phyloP scores from a whole-genome alignment of 2,797 vertebrate species.

The Spea hammondii region DNA sequence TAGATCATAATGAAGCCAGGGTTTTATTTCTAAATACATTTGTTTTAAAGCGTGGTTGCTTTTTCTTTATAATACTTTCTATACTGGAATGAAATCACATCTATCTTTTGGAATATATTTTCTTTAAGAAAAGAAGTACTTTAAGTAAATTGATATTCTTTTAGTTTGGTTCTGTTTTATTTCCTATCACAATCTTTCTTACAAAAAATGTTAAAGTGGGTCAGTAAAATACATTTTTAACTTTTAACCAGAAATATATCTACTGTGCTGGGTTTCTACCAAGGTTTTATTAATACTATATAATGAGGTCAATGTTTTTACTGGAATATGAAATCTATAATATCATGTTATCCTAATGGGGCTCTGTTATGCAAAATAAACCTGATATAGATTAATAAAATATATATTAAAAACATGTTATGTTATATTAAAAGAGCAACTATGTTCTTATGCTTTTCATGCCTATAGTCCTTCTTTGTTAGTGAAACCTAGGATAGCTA shows the following conservation, averaged over 20 bases:
- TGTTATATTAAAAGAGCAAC: too few relatives aligned
- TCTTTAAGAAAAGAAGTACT: neutral
- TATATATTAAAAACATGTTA: too few relatives aligned
- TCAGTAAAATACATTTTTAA: conserved; percentile 6
- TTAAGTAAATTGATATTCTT: neutral
- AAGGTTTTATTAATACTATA: conserved; percentile 19
- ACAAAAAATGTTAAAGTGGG: neutral
- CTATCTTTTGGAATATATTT: neutral
- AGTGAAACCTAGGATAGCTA: too few relatives aligned
- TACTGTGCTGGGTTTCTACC: conserved; percentile 4
- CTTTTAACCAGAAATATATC: conserved; percentile 16
- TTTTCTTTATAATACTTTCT: neutral
- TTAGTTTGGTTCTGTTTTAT: neutral
- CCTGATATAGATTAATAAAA: too few relatives aligned
- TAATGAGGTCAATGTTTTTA: conserved; percentile 27
- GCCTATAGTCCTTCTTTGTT: too few relatives aligned
- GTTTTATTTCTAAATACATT: conserved; percentile 16
- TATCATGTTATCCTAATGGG: neutral
- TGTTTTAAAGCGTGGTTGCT: neutral
- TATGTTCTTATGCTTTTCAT: too few relatives aligned
- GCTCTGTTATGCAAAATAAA: too few relatives aligned
- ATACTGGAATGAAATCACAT: neutral
- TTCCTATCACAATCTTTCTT: neutral
- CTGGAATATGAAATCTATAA: conserved; percentile 18
- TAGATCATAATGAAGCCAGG: conserved; percentile 18